Conservation (phyloP, 2,888 invertebrate genomes). For the Dryobotodes eremita region DNA sequence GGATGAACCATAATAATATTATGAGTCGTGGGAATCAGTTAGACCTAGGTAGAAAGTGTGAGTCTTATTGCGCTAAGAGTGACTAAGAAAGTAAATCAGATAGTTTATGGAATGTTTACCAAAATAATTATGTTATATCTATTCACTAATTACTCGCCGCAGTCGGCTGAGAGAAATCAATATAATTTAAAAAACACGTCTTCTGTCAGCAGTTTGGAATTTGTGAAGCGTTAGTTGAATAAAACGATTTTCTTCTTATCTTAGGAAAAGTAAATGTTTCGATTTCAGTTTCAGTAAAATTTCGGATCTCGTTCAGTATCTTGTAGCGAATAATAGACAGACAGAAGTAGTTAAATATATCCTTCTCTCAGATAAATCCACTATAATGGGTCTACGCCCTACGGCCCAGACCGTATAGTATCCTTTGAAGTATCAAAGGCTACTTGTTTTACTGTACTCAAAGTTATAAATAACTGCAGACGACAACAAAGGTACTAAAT, state of each 20-base stretch:
- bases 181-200: not conserved
- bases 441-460: slow-evolving; percentile 47
- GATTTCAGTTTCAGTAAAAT: not conserved
- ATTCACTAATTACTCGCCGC: too few relatives aligned
- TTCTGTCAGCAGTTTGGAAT: not conserved
- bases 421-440: slow-evolving; percentile 57
- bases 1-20: slow-evolving; percentile 1
- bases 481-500: slow-evolving; percentile 57
- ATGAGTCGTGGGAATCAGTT: not conserved
- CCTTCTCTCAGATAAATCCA: slow-evolving; percentile 33
- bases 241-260: not conserved
- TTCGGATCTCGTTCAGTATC: slow-evolving; percentile 5
- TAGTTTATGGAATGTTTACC: not conserved
- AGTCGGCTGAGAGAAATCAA: not conserved
- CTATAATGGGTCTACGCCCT: slow-evolving; percentile 31
- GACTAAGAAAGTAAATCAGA: not conserved
- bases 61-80: not conserved
- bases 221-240: not conserved
- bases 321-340: slow-evolving; percentile 14
- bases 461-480: slow-evolving; percentile 60
- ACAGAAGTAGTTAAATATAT: slow-evolving; percentile 33
- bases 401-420: slow-evolving; percentile 32
- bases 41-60: not conserved
- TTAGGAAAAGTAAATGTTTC: not conserved
- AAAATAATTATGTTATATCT: not conserved